These are phyloP conservation scores for Pilophorus perplexus DNA, from an alignment of 2,888 invertebrate genomes.

Conservation along the genomic window DNA sequence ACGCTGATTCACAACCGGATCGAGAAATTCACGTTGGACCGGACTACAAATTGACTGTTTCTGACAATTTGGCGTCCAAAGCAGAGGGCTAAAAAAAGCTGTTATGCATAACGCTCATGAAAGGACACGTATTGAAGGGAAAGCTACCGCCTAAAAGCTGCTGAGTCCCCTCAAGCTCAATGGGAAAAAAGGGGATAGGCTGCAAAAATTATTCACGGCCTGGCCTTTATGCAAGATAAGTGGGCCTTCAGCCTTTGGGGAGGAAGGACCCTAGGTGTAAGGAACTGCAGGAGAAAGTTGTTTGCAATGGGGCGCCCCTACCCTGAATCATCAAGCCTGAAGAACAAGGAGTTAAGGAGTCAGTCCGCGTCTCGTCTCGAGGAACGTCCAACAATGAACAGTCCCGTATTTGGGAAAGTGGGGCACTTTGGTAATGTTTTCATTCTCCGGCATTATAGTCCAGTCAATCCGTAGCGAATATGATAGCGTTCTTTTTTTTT, in stretches of 20 bases:
- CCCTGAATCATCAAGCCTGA: not conserved
- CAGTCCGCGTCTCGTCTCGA: not conserved
- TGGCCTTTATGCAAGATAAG: slow-evolving; percentile 6
- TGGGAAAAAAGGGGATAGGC: not conserved
- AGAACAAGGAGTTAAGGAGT: slow-evolving; percentile 3
- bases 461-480: too few species aligned
- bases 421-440: too few species aligned
- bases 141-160: not conserved
- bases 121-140: not conserved
- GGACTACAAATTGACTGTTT: not conserved
- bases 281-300: slow-evolving; percentile 12
- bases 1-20: too few species aligned
- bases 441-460: too few species aligned
- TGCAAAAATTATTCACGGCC: slow-evolving; percentile 13
- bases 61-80: too few species aligned
- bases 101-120: not conserved
- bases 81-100: too few species aligned
- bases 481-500: too few species aligned
- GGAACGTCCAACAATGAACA: not conserved
- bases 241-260: slow-evolving; percentile 9
- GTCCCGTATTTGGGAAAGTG: too few species aligned
- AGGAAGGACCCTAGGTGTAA: not conserved
- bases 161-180: not conserved
- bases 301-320: slow-evolving; percentile 10
- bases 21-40: too few species aligned